phyloP scores from a whole-genome alignment of 30 jellyfish, hydroid and myxozoan genomes.

The Catostylus mosaicus region DNA sequence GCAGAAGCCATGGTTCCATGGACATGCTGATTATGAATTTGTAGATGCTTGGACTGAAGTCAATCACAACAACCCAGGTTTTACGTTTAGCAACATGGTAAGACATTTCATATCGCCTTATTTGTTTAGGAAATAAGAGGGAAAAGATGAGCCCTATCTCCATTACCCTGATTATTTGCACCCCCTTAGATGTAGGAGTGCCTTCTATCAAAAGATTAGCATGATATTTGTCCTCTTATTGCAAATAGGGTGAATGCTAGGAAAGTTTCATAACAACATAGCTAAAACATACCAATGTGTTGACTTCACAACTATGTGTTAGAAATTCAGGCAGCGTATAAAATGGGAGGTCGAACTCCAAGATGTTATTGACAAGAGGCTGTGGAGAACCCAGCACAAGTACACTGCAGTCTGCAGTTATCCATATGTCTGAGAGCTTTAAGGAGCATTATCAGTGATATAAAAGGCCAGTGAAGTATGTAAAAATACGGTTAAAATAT shows the following conservation, averaged over 20 bases:
- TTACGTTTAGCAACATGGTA: conserved; percentile 89
- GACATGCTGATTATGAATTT: conserved; percentile 56
- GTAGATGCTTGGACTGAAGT: conserved; percentile 79
- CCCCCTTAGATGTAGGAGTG: too few relatives aligned
- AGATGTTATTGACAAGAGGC: conserved; percentile 49
- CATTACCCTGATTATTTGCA: too few relatives aligned
- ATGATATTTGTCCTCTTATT: not conserved
- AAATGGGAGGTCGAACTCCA: conserved; percentile 6
- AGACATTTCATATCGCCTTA: conserved; percentile 16
- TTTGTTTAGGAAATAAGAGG: too few relatives aligned
- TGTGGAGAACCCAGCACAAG: conserved; percentile 47
- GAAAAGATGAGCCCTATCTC: too few relatives aligned
- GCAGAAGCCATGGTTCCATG: conserved; percentile 65
- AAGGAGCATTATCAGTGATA: conserved; percentile 65
- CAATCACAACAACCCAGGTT: conserved; percentile 57
- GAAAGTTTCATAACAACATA: not conserved
- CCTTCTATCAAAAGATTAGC: conserved; percentile 26
- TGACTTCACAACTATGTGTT: not conserved
- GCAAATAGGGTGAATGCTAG: not conserved
- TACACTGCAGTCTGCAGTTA: conserved; percentile 68
- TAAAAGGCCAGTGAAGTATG: conserved; percentile 70
- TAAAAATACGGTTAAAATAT: conserved; percentile 65
- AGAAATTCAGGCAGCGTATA: too few relatives aligned
- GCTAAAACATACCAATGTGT: not conserved
- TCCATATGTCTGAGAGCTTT: conserved; percentile 81